These are phyloP conservation scores for Xiphophorus couchianus DNA, from an alignment of 2,113 vertebrate genomes.

Conservation along the genomic window DNA sequence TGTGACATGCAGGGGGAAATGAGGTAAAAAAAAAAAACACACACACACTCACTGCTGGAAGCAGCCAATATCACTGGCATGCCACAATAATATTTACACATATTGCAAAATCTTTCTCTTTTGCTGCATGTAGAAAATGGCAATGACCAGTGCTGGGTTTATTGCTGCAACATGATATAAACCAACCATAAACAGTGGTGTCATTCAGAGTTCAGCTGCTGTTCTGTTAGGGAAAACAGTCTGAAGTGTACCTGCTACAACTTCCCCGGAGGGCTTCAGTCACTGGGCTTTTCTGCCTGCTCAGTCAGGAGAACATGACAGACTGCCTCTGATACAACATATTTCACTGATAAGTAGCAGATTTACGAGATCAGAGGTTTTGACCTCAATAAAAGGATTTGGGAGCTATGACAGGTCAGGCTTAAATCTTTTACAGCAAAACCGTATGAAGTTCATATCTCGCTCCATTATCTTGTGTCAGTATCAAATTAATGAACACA, in stretches of 20 bases:
- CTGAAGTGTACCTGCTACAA: constrained; percentile 44
- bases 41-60: constrained; percentile 26
- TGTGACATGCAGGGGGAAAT: constrained; percentile 12
- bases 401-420: background rate
- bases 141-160: constrained; percentile 43
- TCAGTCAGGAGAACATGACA: constrained; percentile 43
- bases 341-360: constrained; percentile 5
- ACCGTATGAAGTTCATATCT: constrained; percentile 4
- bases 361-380: constrained; percentile 33
- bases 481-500: constrained; percentile 56
- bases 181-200: constrained; percentile 47
- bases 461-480: constrained; percentile 47
- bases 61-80: constrained; percentile 12
- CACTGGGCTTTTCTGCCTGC: constrained; percentile 39
- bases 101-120: constrained; percentile 44
- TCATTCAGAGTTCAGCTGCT: constrained; percentile 62
- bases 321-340: constrained; percentile 21
- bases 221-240: constrained; percentile 46
- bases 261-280: constrained; percentile 20
- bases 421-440: constrained; percentile 13
- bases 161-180: constrained; percentile 43
- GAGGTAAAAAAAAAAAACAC: constrained; percentile 9
- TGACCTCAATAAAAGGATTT: background rate
- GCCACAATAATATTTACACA: constrained; percentile 53
- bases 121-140: constrained; percentile 22